phyloP scores from a whole-genome alignment of 2,797 vertebrate genomes.

The Squalus acanthias region DNA sequence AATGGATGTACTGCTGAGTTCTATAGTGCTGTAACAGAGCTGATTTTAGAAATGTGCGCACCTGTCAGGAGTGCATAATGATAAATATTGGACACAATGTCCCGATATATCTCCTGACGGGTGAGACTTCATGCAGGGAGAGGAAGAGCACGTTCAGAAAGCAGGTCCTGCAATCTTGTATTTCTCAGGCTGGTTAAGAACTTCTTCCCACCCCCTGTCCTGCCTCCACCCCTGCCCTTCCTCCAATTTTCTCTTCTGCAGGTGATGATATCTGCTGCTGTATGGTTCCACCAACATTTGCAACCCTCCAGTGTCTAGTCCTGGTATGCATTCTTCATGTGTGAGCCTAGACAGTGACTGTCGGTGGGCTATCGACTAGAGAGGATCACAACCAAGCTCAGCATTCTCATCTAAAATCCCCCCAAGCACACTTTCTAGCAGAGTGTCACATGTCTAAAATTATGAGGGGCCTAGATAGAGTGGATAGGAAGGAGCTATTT shows the following conservation, averaged over 20 bases:
- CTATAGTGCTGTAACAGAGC: not conserved
- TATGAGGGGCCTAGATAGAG: too few relatives aligned
- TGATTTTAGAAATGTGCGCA: not conserved
- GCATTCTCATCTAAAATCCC: not conserved
- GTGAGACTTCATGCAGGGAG: not conserved
- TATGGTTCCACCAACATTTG: not conserved
- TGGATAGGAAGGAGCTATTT: too few relatives aligned
- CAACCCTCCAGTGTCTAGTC: not conserved
- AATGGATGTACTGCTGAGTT: not conserved
- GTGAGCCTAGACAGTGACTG: not conserved
- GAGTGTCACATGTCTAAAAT: too few relatives aligned
- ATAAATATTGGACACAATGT: not conserved
- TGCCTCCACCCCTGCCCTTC: not conserved
- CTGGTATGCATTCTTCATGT: not conserved
- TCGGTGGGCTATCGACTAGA: not conserved
- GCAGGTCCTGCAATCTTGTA: not conserved
- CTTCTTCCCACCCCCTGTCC: not conserved
- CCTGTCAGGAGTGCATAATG: not conserved
- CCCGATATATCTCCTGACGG: not conserved
- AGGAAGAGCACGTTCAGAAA: not conserved
- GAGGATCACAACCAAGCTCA: not conserved
- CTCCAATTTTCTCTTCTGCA: not conserved
- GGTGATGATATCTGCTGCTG: not conserved
- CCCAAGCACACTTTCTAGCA: not conserved
- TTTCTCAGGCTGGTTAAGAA: not conserved